Evolutionary conservation across 2,797 vertebrate species (phyloP).

Genomic region (Otolemur crassicaudatus): DNA sequence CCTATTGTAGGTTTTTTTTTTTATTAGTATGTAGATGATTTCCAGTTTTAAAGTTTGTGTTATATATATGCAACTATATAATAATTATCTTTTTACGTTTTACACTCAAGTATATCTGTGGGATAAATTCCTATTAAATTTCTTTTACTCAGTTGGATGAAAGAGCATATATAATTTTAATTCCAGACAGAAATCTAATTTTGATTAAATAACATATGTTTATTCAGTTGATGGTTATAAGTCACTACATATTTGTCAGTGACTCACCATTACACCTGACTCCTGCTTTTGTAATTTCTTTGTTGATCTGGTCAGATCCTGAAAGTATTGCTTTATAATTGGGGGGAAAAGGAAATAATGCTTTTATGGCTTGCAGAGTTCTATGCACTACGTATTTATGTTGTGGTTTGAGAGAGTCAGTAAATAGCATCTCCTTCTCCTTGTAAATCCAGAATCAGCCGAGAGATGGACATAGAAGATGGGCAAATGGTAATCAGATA

Average conservation of each 20-base stretch:
- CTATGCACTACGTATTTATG: neutral
- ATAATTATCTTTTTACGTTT: neutral
- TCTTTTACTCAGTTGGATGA: slow-evolving; percentile 21
- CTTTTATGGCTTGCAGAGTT: neutral
- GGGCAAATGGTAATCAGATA: neutral
- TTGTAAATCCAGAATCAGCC: neutral
- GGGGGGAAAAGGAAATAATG: neutral
- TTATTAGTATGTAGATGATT: neutral
- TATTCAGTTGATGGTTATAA: neutral
- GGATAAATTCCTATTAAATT: slow-evolving; percentile 22
- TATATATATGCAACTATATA: neutral
- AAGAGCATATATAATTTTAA: slow-evolving; percentile 21
- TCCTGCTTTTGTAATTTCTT: slow-evolving; percentile 41
- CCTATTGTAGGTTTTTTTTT: neutral
- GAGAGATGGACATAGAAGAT: neutral
- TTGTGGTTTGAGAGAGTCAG: neutral
- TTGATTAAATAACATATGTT: slow-evolving; percentile 5
- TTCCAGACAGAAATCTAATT: neutral
- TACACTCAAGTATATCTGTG: neutral
- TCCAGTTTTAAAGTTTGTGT: slow-evolving; percentile 21
- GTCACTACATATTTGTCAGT: neutral
- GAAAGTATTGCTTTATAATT: neutral
- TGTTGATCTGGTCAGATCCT: neutral
- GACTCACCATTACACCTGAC: neutral
- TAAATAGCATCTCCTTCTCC: neutral